Evolutionary conservation across 1,140 invertebrate species (phyloP).

Genomic region (Hesperophylax magnus): DNA sequence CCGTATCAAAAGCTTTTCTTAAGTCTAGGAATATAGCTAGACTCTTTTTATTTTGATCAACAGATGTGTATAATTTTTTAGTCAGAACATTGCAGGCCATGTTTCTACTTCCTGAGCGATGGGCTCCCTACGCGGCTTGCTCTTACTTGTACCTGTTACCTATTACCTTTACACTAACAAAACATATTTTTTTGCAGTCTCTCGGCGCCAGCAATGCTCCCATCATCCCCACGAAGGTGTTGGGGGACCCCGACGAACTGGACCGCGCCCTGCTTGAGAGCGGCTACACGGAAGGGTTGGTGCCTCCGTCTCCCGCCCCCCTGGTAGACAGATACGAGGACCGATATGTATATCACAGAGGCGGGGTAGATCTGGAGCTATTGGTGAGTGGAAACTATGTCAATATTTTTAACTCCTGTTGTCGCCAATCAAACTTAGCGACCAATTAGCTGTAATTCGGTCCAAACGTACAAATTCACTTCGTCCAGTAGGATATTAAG

Average conservation of each 20-base stretch:
- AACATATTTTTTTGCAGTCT: conserved; percentile 67
- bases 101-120: no score
- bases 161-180: not conserved
- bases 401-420: no score
- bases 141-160: no score
- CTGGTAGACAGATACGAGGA: conserved; percentile 67
- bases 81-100: no score
- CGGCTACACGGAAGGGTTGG: conserved; percentile 73
- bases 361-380: conserved; percentile 50
- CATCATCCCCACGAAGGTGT: conserved; percentile 85
- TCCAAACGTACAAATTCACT: no score
- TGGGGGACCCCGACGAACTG: conserved; percentile 81
- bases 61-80: no score
- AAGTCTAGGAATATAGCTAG: no score
- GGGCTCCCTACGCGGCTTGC: no score
- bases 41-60: no score
- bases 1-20: no score
- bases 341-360: conserved; percentile 50
- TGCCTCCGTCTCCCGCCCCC: conserved; percentile 63
- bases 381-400: conserved; percentile 41
- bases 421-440: no score
- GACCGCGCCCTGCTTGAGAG: conserved; percentile 79
- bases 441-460: not conserved
- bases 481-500: no score
- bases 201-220: conserved; percentile 80